These are phyloP conservation scores for Spodoptera frugiperda DNA, from an alignment of 1,140 invertebrate species.

Conservation along the genomic window DNA sequence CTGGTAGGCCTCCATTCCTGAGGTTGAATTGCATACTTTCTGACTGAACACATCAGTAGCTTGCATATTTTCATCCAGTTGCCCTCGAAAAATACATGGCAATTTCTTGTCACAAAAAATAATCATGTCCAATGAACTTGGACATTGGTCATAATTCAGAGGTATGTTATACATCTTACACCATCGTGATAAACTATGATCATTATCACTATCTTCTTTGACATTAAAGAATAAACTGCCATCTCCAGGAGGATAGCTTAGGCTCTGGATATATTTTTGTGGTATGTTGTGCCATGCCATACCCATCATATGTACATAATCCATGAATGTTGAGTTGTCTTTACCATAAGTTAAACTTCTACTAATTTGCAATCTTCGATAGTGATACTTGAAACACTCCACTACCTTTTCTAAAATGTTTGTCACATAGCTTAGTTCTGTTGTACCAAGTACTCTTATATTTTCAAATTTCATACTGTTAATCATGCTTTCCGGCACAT, in stretches of 20 bases:
- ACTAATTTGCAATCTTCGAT: conserved; percentile 57
- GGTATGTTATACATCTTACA: conserved; percentile 54
- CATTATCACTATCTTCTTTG: conserved; percentile 46
- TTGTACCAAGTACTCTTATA: conserved; percentile 48
- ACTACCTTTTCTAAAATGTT: conserved; percentile 51
- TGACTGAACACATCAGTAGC: conserved; percentile 46
- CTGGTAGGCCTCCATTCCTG: conserved; percentile 55
- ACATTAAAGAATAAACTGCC: conserved; percentile 53
- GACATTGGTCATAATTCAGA: conserved; percentile 45
- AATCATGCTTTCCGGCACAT: conserved; percentile 50
- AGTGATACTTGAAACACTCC: conserved; percentile 58
- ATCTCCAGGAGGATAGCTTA: conserved; percentile 51
- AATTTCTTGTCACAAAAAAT: conserved; percentile 55
- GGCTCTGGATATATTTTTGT: conserved; percentile 47
- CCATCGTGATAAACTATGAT: conserved; percentile 56
- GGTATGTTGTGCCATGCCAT: conserved; percentile 54
- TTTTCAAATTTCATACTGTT: conserved; percentile 45
- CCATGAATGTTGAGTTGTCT: conserved; percentile 48
- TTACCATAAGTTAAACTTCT: conserved; percentile 50
- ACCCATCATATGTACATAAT: conserved; percentile 56
- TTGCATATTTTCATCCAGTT: conserved; percentile 42
- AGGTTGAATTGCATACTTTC: conserved; percentile 46
- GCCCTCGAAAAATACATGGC: conserved; percentile 41
- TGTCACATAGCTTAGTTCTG: conserved; percentile 47
- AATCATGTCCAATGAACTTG: conserved; percentile 53